These are phyloP conservation scores for Lepidurus apus DNA, from an alignment of 1,140 invertebrate genomes.

Conservation along the genomic window DNA sequence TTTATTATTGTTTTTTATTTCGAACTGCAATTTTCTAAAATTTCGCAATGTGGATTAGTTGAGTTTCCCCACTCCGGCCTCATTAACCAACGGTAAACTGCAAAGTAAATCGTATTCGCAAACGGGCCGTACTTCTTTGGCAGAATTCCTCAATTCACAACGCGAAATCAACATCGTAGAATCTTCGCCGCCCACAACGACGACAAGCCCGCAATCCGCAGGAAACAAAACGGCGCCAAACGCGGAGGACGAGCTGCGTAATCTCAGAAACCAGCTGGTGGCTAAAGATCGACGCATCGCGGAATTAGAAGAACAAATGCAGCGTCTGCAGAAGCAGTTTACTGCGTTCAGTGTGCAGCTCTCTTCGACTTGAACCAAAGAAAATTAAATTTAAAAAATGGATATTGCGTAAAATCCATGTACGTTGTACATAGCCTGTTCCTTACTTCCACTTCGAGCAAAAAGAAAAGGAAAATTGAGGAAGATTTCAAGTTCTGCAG, in stretches of 20 bases:
- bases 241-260: slow-evolving; percentile 70
- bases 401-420: background rate
- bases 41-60: background rate
- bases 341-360: background rate
- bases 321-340: slow-evolving; percentile 35
- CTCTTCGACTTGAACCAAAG: background rate
- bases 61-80: slow-evolving; percentile 12
- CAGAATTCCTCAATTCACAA: slow-evolving; percentile 33
- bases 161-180: slow-evolving; percentile 37
- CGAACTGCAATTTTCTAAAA: slow-evolving; percentile 38
- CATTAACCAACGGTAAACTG: slow-evolving; percentile 23
- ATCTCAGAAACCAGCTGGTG: slow-evolving; percentile 65
- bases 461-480: background rate
- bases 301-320: slow-evolving; percentile 67
- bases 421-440: background rate
- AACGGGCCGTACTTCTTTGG: slow-evolving; percentile 33
- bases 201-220: slow-evolving; percentile 40
- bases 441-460: background rate
- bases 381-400: background rate
- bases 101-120: slow-evolving; percentile 29
- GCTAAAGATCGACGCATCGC: slow-evolving; percentile 67
- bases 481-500: background rate
- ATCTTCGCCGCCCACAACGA: slow-evolving; percentile 36
- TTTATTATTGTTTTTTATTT: slow-evolving; percentile 29
- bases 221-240: slow-evolving; percentile 55